These are phyloP conservation scores for Lepidochrysops patricia DNA, from an alignment of 2,888 invertebrate species.

Conservation along the genomic window DNA sequence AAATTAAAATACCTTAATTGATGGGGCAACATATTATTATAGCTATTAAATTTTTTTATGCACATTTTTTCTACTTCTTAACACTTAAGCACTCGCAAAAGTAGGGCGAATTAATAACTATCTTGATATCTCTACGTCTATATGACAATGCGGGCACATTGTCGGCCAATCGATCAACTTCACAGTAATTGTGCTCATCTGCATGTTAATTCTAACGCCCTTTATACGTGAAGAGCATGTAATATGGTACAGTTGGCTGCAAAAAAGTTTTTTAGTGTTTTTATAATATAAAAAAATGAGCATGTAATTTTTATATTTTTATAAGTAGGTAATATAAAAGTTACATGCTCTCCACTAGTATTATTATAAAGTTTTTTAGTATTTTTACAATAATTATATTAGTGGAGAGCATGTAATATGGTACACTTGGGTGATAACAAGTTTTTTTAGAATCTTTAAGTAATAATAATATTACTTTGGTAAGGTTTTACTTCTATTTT, in stretches of 20 bases:
- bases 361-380: no score
- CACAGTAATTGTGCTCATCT: slow-evolving; percentile 57
- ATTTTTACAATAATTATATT: no score
- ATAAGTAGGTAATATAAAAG: not conserved
- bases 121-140: slow-evolving; percentile 2
- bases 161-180: slow-evolving; percentile 58
- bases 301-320: not conserved
- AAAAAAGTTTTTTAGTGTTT: not conserved
- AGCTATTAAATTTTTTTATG: no score
- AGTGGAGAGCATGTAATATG: no score
- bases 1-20: not conserved
- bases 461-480: no score
- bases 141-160: slow-evolving; percentile 54
- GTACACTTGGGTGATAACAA: no score
- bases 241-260: not conserved
- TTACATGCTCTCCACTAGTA: no score
- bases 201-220: slow-evolving; percentile 52
- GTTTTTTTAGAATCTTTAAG: no score
- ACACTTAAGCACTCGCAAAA: not conserved
- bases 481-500: no score
- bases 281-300: no score
- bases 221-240: not conserved
- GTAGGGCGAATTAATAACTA: not conserved
- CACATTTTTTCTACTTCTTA: not conserved
- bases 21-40: no score